Conservation (phyloP, 2,797 vertebrate genomes). For the Hemitrygon akajei region DNA sequence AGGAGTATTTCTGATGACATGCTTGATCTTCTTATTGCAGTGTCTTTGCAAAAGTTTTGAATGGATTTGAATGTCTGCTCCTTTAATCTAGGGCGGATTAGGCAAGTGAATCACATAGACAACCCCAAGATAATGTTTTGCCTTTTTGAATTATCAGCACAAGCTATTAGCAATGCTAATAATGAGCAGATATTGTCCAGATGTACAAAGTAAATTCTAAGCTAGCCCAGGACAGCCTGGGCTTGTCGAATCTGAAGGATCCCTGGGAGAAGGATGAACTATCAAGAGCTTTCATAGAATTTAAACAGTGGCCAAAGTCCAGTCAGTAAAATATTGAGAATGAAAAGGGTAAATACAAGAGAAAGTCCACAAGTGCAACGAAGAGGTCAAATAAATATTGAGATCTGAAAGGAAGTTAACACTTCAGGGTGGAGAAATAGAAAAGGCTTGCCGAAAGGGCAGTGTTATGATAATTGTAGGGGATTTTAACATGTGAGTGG, state of each 20-base stretch:
- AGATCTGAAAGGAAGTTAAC: not conserved
- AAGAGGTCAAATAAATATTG: no score
- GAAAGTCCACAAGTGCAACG: not conserved
- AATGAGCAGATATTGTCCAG: not conserved
- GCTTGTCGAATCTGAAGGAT: not conserved
- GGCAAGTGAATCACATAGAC: constrained; percentile 60
- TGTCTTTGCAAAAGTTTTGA: constrained; percentile 50
- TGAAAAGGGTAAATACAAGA: not conserved
- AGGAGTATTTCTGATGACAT: constrained; percentile 50
- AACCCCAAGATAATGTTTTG: not conserved
- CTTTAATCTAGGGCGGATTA: constrained; percentile 59
- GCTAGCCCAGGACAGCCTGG: not conserved
- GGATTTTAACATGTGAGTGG: no score
- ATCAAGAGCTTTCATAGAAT: not conserved
- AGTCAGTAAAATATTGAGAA: not conserved
- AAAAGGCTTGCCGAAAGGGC: no score
- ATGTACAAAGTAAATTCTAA: not conserved
- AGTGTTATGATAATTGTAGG: no score
- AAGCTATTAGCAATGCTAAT: not conserved
- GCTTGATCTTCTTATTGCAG: constrained; percentile 52
- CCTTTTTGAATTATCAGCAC: not conserved
- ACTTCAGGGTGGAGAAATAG: no score
- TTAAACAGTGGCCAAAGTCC: not conserved
- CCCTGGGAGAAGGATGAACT: not conserved
- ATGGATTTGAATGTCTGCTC: constrained; percentile 46